Evolutionary conservation across 2,797 vertebrate species (phyloP).

Genomic region (Crax fasciolata): DNA sequence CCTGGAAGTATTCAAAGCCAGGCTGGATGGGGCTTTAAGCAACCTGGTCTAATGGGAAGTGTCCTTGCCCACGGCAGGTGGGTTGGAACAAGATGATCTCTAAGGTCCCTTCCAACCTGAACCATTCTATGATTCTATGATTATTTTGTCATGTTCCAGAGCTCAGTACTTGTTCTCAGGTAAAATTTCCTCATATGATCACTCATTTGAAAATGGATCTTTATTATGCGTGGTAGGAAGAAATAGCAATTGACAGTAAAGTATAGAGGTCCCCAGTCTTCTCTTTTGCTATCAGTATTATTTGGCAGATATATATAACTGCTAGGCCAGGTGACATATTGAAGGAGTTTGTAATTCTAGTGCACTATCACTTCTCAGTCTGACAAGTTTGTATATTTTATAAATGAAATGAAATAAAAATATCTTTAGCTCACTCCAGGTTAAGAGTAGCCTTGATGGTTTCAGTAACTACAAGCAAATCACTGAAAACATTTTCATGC

Average conservation of each 20-base stretch:
- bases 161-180: background rate
- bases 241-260: background rate
- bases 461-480: background rate
- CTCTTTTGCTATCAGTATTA: background rate
- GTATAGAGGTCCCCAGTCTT: background rate
- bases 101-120: too few relatives aligned
- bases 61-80: too few relatives aligned
- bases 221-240: background rate
- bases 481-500: background rate
- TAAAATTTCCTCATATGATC: slow-evolving; percentile 4
- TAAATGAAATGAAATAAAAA: slow-evolving; percentile 22
- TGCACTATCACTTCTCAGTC: background rate
- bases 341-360: background rate
- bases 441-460: background rate
- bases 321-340: background rate
- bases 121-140: too few relatives aligned
- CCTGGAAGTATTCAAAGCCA: too few relatives aligned
- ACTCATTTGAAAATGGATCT: background rate
- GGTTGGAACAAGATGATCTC: too few relatives aligned
- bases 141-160: background rate
- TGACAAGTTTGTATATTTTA: background rate
- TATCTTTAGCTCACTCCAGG: background rate
- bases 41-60: too few relatives aligned
- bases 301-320: background rate
- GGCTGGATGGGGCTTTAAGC: too few relatives aligned